Base-by-base conservation (phyloP, 2,113 vertebrate species). In the Montifringilla adamsi region DNA sequence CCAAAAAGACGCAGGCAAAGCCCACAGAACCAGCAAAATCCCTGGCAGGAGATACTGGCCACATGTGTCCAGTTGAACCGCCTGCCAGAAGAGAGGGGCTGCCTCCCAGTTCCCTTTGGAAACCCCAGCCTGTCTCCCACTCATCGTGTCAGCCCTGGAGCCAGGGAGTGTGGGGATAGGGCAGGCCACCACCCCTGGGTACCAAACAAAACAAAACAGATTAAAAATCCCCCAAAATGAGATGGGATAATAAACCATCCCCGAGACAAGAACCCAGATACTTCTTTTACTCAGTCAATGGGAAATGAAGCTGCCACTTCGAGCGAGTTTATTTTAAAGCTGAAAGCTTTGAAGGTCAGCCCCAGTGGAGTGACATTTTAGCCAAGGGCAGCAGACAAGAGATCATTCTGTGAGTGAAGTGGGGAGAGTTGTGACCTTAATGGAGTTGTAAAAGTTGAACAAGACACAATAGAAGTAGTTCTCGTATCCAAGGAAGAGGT, bases 311-410 rank as follows among this genome's bases (percentile, higher is more conserved):
- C 74, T 89, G 80, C 68, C 59, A 67, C 69, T 97, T 96, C 5
- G 10, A 93, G 77, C 17, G 24, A 95, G 90, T 95, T 95, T 94
- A 69, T 72, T 96, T 92, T 95, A 64, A 93, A 90, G n/a, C 84
- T 59, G 94, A 67, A 83, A 94, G 63, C 81, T 97, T 91, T 96
- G 93, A 95, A 97, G 92, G 95, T 94, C 85, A 76, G 67, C 60
- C 85, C 86, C 84, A 75, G 70, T 69, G 82, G 67, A 91, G 66
- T 94, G 81, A 50, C 83, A 80, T 94, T 90, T 97, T 86, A 89
- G 47, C 87, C 90, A 93, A 92, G 72, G 73, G 91, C 68, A 58
- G 67, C 19, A 87, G 21, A 86, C 41, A 55, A 87, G 63, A 84
- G 59, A 89, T 94, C 28, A 56, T 60, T 64, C 66, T 3, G 18